Evolutionary conservation across 53 echinoderm and acorn worm species (phyloP).

Genomic region (Glandiceps talaboti): DNA sequence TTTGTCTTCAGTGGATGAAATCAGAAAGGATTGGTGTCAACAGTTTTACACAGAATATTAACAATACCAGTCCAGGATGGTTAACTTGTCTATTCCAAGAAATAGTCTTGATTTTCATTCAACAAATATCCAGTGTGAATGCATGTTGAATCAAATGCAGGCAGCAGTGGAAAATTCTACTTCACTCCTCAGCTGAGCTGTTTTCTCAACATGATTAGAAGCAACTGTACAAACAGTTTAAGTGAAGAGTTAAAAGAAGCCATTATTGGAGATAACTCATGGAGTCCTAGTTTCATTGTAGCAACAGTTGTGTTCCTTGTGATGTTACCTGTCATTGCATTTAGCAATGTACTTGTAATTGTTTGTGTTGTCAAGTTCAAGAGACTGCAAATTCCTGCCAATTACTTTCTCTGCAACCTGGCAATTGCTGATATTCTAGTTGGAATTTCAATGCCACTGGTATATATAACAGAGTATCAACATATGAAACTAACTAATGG

Average conservation of each 20-base stretch:
- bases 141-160: no score
- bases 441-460: conserved; percentile 33
- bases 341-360: conserved; percentile 61
- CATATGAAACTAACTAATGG: conserved; percentile 4
- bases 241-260: neutral
- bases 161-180: no score
- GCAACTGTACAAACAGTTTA: neutral
- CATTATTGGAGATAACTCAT: neutral
- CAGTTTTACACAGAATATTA: no score
- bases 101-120: no score
- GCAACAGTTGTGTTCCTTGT: conserved; percentile 33
- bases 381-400: conserved; percentile 88
- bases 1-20: no score
- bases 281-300: conserved; percentile 4
- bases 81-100: no score
- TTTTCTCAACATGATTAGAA: neutral
- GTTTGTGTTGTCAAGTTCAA: conserved; percentile 65
- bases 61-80: no score
- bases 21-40: no score
- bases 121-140: no score
- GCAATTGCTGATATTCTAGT: conserved; percentile 62
- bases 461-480: conserved; percentile 17
- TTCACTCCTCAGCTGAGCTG: no score
- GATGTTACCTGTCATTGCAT: conserved; percentile 34
- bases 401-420: conserved; percentile 73